A percentile compares a stretch with the other conserved stretches of the same genome.
Evolutionary conservation across 1,140 invertebrate genomes (phyloP).

Genomic region (Pseudomyrmex concolor): DNA sequence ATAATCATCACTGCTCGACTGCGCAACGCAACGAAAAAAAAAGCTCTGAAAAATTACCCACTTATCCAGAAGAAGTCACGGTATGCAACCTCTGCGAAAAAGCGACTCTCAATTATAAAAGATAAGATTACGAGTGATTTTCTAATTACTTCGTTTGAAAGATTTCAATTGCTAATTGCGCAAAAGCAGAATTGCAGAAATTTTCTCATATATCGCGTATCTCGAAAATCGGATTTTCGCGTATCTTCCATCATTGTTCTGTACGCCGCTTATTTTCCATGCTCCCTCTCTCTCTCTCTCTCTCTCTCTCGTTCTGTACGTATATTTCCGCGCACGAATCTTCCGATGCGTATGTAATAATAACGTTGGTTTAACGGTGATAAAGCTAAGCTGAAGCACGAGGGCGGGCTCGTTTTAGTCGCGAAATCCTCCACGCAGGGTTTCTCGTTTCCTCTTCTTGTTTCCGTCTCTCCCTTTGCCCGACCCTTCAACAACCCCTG

Average conservation of each 20-base stretch:
- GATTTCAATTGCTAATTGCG: not conserved
- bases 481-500: no score
- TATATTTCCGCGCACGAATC: conserved; percentile 6
- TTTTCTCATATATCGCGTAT: conserved; percentile 28
- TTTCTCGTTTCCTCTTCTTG: conserved; percentile 49
- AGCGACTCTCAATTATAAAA: not conserved
- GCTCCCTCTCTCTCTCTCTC: conserved; percentile 35
- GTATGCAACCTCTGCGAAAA: not conserved
- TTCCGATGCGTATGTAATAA: conserved; percentile 71
- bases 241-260: conserved; percentile 65
- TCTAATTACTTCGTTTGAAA: not conserved
- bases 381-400: conserved; percentile 67
- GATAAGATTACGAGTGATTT: not conserved
- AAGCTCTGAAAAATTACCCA: not conserved
- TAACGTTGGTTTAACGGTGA: conserved; percentile 72
- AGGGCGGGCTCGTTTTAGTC: conserved; percentile 23
- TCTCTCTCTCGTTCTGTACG: not conserved
- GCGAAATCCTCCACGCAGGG: not conserved
- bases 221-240: not conserved
- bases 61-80: not conserved
- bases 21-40: conserved; percentile 6
- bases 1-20: conserved; percentile 2
- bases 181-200: conserved; percentile 11
- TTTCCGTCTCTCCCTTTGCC: conserved; percentile 16
- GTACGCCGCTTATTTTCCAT: conserved; percentile 70